Evolutionary conservation across 1,140 invertebrate genomes (phyloP).

Genomic region (Macrobrachium nipponense): DNA sequence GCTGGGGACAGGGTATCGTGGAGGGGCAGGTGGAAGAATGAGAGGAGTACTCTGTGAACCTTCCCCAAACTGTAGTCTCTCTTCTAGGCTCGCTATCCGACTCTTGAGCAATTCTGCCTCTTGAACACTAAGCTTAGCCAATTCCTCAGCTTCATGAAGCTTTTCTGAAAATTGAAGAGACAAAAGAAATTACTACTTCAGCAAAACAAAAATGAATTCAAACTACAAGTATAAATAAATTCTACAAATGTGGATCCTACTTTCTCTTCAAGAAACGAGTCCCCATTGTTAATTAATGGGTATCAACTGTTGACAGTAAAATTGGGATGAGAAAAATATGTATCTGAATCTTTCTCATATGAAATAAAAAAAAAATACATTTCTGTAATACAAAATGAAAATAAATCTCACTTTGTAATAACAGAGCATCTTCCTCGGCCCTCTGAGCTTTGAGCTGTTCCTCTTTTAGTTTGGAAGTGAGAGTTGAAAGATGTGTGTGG

Average conservation of each 20-base stretch:
- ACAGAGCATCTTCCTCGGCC: slow-evolving; percentile 38
- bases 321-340: no score
- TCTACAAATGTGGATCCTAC: no score
- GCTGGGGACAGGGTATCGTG: neutral
- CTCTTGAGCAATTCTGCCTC: slow-evolving; percentile 49
- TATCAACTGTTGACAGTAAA: no score
- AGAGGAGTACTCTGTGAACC: slow-evolving; percentile 33
- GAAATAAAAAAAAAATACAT: neutral
- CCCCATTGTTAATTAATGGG: no score
- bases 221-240: neutral
- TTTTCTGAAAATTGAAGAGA: slow-evolving; percentile 31
- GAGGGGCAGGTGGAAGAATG: slow-evolving; percentile 35
- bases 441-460: slow-evolving; percentile 41
- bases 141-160: slow-evolving; percentile 51
- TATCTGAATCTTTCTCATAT: neutral
- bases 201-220: neutral
- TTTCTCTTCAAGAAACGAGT: no score
- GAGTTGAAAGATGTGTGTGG: slow-evolving; percentile 32
- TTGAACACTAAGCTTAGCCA: slow-evolving; percentile 42
- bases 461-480: slow-evolving; percentile 34
- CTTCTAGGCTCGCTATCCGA: slow-evolving; percentile 45
- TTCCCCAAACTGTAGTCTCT: slow-evolving; percentile 33
- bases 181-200: neutral
- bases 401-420: slow-evolving; percentile 31
- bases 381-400: neutral